Evolutionary conservation across 1,140 invertebrate species (phyloP), one percentile per base, ranked within the genome.

Genomic region (Sycophaga agraensis): DNA sequence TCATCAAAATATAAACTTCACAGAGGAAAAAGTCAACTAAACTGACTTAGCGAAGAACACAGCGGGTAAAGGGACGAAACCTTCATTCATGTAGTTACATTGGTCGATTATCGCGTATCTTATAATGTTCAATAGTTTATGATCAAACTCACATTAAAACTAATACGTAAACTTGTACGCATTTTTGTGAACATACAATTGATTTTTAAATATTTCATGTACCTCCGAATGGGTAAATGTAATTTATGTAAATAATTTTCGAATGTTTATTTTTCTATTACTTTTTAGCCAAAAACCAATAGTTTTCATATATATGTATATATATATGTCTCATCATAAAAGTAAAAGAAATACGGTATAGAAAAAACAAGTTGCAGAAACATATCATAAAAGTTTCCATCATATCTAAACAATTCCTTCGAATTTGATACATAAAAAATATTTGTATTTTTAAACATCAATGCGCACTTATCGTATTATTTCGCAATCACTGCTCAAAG

Each of bases 11-110:
- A 49, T 61, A 48, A 39, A 61, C 24, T 48, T 61, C 48, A 55
- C 12, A 46, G 43, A 55, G 17, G 31, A 48, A 28, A 60, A 16
- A 40, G 43, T 55, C 22, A 53, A 61, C 42, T 61, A 55, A 61
- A 55, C 19, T 55, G 51, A 55, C 59, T 55, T 40, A 53, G 51
- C 35, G 46, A 48, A 61, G 42, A 61, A 61, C 51, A 61, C 51
- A 48, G 51, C 43, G 50, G 59, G 42, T 17, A 61, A 61, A 55
- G 50, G 48, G 51, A 61, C 35, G 37, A 61, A 61, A 61, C 24
- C 51, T 16, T 9, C 21, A 19, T 40, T 61, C 34, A 16, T n/a
- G n/a, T n/a, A 6, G 26, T 50, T 50, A 42, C 9, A 37, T 48
- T 39, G 43, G 22, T 48, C 50, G 40, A 17, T n/a, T 39, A 16